Evolutionary conservation across 2,113 vertebrate genomes (phyloP).

Genomic region (Actenoides hombroni): DNA sequence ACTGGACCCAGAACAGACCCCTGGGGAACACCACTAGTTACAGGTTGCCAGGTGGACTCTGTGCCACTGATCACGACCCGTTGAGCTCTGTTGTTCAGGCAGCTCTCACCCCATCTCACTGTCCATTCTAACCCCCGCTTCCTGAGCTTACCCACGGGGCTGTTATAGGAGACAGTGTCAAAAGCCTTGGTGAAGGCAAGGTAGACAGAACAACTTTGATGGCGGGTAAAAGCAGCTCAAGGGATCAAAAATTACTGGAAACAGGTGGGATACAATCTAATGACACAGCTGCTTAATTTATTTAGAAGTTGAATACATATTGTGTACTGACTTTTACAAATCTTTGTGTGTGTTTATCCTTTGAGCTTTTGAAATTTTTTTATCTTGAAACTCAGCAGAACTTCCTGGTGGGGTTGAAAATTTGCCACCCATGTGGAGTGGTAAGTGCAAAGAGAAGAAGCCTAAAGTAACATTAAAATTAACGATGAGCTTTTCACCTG

Average conservation of each 20-base stretch:
- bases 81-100: too few relatives aligned
- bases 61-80: too few relatives aligned
- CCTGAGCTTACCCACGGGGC: too few relatives aligned
- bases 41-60: too few relatives aligned
- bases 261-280: background rate
- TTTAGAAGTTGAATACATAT: background rate
- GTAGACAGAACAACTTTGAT: background rate
- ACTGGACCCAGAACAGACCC: too few relatives aligned
- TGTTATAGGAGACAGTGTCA: too few relatives aligned
- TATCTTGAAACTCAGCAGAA: background rate
- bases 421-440: background rate
- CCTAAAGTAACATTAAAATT: background rate
- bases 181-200: too few relatives aligned
- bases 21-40: too few relatives aligned
- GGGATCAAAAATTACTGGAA: background rate
- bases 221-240: rapidly evolving
- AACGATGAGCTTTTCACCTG: background rate
- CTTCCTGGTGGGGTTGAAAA: background rate
- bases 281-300: background rate
- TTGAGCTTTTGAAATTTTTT: background rate
- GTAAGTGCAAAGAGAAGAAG: background rate
- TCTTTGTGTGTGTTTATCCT: background rate
- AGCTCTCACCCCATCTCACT: too few relatives aligned
- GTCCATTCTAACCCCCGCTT: too few relatives aligned
- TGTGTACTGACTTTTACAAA: background rate